Conservation (phyloP, 2,888 invertebrate species). For the Caradrina kadenii region DNA sequence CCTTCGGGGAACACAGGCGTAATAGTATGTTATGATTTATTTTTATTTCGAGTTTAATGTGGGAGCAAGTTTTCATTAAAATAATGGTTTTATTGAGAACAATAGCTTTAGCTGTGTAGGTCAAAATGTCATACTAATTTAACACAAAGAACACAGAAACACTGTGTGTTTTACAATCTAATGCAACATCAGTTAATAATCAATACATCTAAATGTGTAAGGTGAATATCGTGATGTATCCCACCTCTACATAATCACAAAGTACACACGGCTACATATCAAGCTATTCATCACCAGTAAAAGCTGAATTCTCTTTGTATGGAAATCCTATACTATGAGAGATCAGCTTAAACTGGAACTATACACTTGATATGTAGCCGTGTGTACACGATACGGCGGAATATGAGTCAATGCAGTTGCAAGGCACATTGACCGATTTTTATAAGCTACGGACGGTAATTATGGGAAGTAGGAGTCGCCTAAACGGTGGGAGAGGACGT, state of each 20-base stretch:
- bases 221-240: constrained; percentile 40
- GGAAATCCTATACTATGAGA: too few relatives aligned
- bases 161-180: constrained; percentile 2
- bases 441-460: not conserved
- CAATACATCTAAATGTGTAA: constrained; percentile 21
- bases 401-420: constrained; percentile 11
- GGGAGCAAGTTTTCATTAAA: not conserved
- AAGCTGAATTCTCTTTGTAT: too few relatives aligned
- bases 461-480: not conserved
- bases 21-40: too few relatives aligned
- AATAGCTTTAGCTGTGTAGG: not conserved
- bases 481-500: too few relatives aligned
- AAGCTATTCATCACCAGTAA: too few relatives aligned
- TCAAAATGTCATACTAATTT: constrained; percentile 4
- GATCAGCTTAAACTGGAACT: too few relatives aligned
- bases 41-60: not conserved
- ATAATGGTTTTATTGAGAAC: not conserved
- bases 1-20: too few relatives aligned
- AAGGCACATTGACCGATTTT: not conserved
- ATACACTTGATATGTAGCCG: too few relatives aligned
- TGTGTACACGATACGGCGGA: not conserved
- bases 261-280: too few relatives aligned
- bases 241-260: constrained; percentile 23
- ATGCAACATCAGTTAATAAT: constrained; percentile 1
- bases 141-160: not conserved